Conservation (phyloP, 1,140 invertebrate species). For the Ceratosolen solmsi region DNA sequence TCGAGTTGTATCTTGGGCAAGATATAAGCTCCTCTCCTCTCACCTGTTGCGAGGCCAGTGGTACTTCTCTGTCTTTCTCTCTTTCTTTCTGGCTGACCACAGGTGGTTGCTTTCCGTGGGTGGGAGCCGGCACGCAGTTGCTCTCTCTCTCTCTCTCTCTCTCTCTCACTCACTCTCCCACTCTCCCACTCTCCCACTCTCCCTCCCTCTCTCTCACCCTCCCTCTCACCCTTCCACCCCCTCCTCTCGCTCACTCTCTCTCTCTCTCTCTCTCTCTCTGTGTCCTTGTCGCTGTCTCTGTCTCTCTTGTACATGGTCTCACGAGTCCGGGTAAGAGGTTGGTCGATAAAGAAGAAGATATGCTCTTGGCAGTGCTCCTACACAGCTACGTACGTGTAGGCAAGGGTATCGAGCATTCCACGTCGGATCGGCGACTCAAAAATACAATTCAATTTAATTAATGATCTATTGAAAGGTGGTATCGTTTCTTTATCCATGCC, state of each 20-base stretch:
- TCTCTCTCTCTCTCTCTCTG: neutral
- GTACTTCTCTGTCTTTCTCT: conserved; percentile 45
- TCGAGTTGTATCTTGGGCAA: conserved; percentile 41
- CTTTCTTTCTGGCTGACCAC: conserved; percentile 55
- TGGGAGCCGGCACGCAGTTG: conserved; percentile 57
- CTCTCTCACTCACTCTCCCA: conserved; percentile 46
- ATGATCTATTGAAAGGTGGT: conserved; percentile 20
- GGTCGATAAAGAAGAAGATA: conserved; percentile 69
- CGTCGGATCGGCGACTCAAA: neutral
- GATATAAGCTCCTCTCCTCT: conserved; percentile 55
- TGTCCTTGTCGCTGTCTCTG: neutral
- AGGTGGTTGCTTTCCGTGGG: conserved; percentile 66
- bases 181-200: neutral
- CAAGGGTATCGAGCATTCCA: conserved; percentile 8
- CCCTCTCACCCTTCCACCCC: neutral
- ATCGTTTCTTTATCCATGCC: neutral
- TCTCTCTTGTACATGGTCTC: too few relatives aligned
- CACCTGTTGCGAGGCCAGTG: conserved; percentile 62
- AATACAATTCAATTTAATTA: conserved; percentile 42
- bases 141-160: neutral
- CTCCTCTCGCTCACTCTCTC: neutral
- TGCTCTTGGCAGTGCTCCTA: conserved; percentile 24
- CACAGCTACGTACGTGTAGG: neutral
- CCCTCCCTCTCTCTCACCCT: neutral
- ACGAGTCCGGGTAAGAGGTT: neutral